A percentile compares a stretch with the other conserved stretches of the same genome.
Conservation (phyloP, 2,797 vertebrate species). For the Semaprochilodus insignis region DNA sequence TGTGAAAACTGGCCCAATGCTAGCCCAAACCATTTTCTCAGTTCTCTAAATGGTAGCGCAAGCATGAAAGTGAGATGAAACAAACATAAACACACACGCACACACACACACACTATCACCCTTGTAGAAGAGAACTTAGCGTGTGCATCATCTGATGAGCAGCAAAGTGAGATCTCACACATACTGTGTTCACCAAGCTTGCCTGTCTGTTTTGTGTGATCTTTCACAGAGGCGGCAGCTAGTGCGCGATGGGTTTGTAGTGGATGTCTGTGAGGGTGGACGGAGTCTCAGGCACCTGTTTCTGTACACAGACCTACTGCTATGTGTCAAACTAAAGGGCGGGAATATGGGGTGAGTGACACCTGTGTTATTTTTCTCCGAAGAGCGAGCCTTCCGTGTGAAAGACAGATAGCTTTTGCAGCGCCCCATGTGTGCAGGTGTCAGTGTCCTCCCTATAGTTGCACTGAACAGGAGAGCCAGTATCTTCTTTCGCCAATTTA, state of each 20-base stretch:
- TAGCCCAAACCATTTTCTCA: too few relatives aligned
- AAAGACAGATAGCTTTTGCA: too few relatives aligned
- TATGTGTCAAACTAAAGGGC: conserved; percentile 76
- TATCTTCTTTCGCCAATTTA: too few relatives aligned
- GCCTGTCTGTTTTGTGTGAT: neutral
- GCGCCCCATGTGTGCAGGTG: too few relatives aligned
- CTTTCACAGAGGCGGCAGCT: conserved; percentile 74
- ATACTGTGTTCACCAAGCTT: neutral
- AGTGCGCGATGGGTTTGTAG: conserved; percentile 79
- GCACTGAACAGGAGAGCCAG: too few relatives aligned
- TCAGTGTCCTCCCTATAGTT: too few relatives aligned
- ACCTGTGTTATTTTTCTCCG: neutral
- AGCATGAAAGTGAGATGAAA: too few relatives aligned
- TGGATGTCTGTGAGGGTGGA: conserved; percentile 72
- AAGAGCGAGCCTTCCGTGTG: neutral
- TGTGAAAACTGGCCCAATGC: too few relatives aligned
- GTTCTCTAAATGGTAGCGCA: too few relatives aligned
- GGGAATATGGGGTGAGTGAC: conserved; percentile 69
- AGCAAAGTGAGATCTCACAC: neutral
- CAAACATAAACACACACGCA: too few relatives aligned
- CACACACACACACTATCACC: too few relatives aligned
- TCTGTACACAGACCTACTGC: conserved; percentile 81
- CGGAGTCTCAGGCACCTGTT: conserved; percentile 79
- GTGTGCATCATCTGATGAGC: neutral
- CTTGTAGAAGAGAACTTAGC: too few relatives aligned